Base-by-base conservation (phyloP, 2,888 invertebrate species). In the Imbricaverruca yamaguchii region DNA sequence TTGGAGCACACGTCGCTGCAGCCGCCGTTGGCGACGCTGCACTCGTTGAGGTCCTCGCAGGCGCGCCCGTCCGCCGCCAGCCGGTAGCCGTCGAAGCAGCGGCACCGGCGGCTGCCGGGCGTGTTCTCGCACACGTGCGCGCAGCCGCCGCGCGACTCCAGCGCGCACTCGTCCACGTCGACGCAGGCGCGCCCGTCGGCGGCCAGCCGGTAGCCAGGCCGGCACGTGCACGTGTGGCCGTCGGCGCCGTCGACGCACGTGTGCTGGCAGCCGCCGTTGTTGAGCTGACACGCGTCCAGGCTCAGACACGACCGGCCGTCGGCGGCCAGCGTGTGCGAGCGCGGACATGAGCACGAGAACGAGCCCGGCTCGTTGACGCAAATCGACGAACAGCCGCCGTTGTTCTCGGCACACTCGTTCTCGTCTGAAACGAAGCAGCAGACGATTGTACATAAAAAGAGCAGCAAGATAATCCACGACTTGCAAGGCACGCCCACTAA, bases 221-320 rank as follows among this genome's bases (percentile, higher is more conserved):
- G 89, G 84, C 91, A 92, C n/a, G 87, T 86, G 61, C 88, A 88
- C 83, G 87, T 87, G 65, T 85, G 84, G 10, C 87, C 87, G 61
- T 85, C 84, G 9, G 85, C 81, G 57, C 87, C 86, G 65, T 82
- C 83, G 56, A 81, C 57, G 63, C 84, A 83, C 11, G 80, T 80
- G 53, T 83, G 81, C 7, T 96, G 94, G 87, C 96, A 97, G n/a
- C 96, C 96, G 21, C 96, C 96, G 86, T 96, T 96, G 84, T 92
- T 92, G 57, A 90, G 91, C 77, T 91, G 90, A 86, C 96, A 97
- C 87, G 96, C 96, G 85, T 97, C 96, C 79, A 95, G 80, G 23
- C 82, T 82, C 55, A 57, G 57, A 79, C 84, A 84, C 21, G 74
- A 18, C 23, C 80, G 80, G 80, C 81, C 81, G 84, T 87, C 88